Conservation (phyloP, 2,888 invertebrate genomes). For the Epiblema foenella region DNA sequence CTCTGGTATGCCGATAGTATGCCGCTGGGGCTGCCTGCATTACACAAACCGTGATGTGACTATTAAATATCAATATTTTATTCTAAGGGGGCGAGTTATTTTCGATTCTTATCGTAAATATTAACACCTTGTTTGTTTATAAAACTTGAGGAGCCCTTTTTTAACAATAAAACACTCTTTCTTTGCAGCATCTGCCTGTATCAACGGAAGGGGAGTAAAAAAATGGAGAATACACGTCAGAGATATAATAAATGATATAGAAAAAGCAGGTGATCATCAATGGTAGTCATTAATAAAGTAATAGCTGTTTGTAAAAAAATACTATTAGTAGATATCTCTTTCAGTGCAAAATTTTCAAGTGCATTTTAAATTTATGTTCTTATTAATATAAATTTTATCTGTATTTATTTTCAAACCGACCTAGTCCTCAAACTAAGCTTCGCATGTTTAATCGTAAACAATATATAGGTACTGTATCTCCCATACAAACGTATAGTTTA, state of each 20-base stretch:
- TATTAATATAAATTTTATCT: background rate
- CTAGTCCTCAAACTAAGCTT: too few relatives aligned
- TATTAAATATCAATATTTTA: constrained; percentile 83
- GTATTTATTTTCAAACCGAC: too few relatives aligned
- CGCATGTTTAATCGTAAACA: too few relatives aligned
- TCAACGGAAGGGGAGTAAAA: constrained; percentile 14
- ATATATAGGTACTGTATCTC: too few relatives aligned
- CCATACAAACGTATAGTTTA: too few relatives aligned
- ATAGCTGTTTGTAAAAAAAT: background rate
- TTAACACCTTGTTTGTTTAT: constrained; percentile 83
- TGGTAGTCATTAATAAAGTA: constrained; percentile 31
- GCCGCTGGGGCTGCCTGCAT: constrained; percentile 73
- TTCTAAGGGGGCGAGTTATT: constrained; percentile 68
- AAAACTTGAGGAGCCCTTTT: constrained; percentile 60
- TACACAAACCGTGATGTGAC: constrained; percentile 75
- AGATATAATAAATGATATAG: constrained; percentile 30
- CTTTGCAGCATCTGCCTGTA: constrained; percentile 67
- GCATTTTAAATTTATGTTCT: background rate
- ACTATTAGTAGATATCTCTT: background rate
- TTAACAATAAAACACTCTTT: constrained; percentile 61
- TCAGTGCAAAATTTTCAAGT: background rate
- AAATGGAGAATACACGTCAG: constrained; percentile 16
- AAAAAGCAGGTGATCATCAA: constrained; percentile 27
- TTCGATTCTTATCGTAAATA: constrained; percentile 73
- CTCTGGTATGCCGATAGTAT: constrained; percentile 77